Base-by-base conservation (phyloP, 1,140 invertebrate genomes). In the Leptinotarsa undecemlineata region DNA sequence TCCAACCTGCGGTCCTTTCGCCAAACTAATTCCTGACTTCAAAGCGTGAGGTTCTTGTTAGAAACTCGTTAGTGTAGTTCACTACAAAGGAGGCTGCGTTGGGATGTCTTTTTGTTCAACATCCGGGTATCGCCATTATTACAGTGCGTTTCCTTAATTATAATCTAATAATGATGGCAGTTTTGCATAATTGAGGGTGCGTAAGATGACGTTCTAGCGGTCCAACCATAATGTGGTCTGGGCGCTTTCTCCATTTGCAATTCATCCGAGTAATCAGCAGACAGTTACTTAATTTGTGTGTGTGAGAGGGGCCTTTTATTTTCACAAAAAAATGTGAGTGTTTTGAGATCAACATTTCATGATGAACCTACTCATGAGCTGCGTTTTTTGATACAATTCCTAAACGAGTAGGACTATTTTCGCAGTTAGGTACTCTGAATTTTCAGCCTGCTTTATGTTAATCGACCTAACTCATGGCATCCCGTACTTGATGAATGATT, bases 121-220 rank as follows among this genome's bases (percentile, higher is more conserved):
- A 75, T 72, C 69, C 68, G 33, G 23, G 42, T 75, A 75, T 75
- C 62, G 74, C 48, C 74, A 72, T 75, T 75, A 75, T 75, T 75
- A 69, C 74, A 69, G 60, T 75, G 70, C 74, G 74, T 75, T 75
- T 72, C 69, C 74, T 62, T 75, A 75, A 75, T 75, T 75, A 75
- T 75, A 75, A 75, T 75, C 74, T 72, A 75, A 75, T 75, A 70
- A 75, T 23, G 42, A 19, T 68, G 19, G 61, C 13, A 74, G 74
- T 75, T 75, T 75, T 74, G 70, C 74, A 75, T 75, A 75, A 75
- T 72, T 75, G 64, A 48, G 69, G 69, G 68, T 66, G 74, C 62
- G 23, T 75, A 66, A 63, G 62, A 66, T 72, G 68, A 70, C 17
- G 74, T 48, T 21, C 11, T 63, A 64, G 42, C 21, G 14, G 73